These are phyloP conservation scores for Pedionomus torquatus DNA, from an alignment of 2,113 vertebrate species.

Conservation along the genomic window DNA sequence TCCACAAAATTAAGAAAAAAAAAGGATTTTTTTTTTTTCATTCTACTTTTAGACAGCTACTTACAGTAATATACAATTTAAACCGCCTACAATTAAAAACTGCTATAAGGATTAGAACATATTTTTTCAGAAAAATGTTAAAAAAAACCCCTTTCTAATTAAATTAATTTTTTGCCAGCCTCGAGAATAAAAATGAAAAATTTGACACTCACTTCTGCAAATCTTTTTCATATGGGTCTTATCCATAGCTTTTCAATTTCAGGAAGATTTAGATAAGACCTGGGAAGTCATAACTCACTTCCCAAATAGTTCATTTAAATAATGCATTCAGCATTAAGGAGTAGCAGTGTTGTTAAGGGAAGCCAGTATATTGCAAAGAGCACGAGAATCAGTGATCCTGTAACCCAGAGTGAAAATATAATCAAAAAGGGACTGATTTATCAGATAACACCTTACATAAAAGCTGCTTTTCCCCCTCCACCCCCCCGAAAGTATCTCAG, in stretches of 20 bases:
- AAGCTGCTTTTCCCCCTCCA: no score
- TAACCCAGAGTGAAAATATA: background rate
- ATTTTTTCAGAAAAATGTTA: background rate
- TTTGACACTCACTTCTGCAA: background rate
- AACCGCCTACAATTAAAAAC: background rate
- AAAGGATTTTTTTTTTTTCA: background rate
- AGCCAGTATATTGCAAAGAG: background rate
- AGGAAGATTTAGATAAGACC: background rate
- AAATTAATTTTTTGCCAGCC: background rate
- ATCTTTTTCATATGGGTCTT: background rate
- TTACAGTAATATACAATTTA: background rate
- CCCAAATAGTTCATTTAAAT: background rate
- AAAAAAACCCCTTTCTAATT: background rate
- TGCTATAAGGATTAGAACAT: background rate
- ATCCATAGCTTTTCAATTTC: background rate
- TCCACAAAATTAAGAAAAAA: background rate
- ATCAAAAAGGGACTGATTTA: background rate
- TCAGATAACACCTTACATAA: background rate
- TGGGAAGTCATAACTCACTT: background rate
- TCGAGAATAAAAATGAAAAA: background rate
- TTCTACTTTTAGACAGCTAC: background rate
- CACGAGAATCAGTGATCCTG: background rate
- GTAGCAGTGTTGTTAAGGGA: background rate
- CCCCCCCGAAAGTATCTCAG: background rate
- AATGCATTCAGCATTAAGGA: background rate